Conservation (phyloP, 2,888 invertebrate genomes). For the Icerya purchasi region DNA sequence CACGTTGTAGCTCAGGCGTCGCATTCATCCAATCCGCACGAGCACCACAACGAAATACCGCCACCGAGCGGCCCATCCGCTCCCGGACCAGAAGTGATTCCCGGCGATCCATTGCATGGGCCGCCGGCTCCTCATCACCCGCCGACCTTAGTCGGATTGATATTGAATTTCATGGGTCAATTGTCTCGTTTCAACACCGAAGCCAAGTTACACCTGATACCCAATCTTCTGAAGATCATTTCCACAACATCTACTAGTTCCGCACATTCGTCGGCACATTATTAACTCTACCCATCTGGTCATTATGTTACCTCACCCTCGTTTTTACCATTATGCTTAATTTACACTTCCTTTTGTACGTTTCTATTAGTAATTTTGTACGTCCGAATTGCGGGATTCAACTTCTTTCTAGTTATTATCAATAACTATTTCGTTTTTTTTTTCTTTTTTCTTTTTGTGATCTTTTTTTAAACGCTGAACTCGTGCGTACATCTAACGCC, state of each 20-base stretch:
- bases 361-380: background rate
- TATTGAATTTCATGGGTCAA: conserved; percentile 5
- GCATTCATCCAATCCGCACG: conserved; percentile 5
- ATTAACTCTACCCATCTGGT: no score
- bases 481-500: no score
- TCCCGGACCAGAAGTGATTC: background rate
- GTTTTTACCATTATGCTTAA: background rate
- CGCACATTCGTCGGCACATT: conserved; percentile 7
- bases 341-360: background rate
- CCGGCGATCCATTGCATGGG: background rate
- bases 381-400: background rate
- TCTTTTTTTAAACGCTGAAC: no score
- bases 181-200: conserved; percentile 11
- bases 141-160: conserved; percentile 4
- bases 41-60: background rate
- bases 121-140: background rate
- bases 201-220: conserved; percentile 9
- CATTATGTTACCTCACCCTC: no score
- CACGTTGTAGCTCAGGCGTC: conserved; percentile 9
- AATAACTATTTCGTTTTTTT: no score
- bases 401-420: no score
- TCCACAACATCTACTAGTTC: conserved; percentile 5
- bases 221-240: conserved; percentile 7
- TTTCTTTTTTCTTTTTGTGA: no score
- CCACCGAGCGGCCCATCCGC: background rate